Evolutionary conservation across 2,113 vertebrate genomes (phyloP), one percentile per base, ranked within the genome.

Genomic region (Amblyopsis rosae): DNA sequence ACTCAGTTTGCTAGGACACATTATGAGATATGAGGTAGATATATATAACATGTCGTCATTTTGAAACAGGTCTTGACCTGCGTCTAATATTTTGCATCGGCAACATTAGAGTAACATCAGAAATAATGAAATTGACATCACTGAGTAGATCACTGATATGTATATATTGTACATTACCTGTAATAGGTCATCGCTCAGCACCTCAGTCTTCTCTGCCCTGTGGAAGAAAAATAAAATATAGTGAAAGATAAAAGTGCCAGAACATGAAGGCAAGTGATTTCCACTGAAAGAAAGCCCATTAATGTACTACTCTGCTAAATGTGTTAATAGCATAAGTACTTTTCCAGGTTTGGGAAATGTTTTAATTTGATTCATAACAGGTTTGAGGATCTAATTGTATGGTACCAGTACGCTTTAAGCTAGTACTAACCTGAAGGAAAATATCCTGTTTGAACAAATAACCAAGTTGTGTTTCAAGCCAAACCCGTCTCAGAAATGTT

Each of bases 131-230:
- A 41, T 41, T 41, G 35, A 41, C 35, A 41, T 41, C 35, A 41
- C 35, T 41, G 26, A 26, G 26, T 26, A 26, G 26, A 26, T 26
- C 26, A 26, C 26, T 26, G 26, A 26, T 26, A 26, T 26, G 26
- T 26, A 41, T 41, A 41, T 41, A 41, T 8, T 8, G 35, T 8
- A 7, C 35, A 8, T 91, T 92, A 98, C 98, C 95, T 95, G 95
- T 48, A 98, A 80, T 10, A 99, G 94, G 87, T 99, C 98, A 80
- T 99, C 97, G 61, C 94, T 98, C 80, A 99, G 94, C 8, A 99
- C 98, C 83, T 99, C 98, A 0, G 98, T 99, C 83, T 96, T 99
- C 91, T 99, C 98, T 11, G 97, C 98, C 89, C 98, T 99, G 88
- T 70, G 62, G 80, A 80, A 16, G 49, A 85, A 82, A 80, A 69